These are phyloP conservation scores for Geodia barretti DNA, from an alignment of 37 sponge, comb jelly and placozoan species.

Conservation along the genomic window DNA sequence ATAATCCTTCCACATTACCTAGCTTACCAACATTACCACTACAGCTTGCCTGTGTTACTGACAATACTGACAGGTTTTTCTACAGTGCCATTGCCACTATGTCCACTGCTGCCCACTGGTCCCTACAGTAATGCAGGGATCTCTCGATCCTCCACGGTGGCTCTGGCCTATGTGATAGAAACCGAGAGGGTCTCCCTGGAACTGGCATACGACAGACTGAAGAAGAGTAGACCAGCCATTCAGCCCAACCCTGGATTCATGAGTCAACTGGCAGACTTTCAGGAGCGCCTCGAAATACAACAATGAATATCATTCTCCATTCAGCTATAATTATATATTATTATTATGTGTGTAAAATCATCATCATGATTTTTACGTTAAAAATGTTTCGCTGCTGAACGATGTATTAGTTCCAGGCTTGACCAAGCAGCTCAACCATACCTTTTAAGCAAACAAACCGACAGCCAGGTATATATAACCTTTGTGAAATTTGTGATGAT, in stretches of 20 bases:
- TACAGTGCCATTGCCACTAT: too few relatives aligned
- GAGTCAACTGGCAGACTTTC: conserved; percentile 46
- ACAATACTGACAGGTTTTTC: neutral
- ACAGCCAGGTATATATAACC: too few relatives aligned
- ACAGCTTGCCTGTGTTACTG: neutral
- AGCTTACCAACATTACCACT: neutral
- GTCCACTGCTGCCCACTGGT: neutral
- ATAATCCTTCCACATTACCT: neutral
- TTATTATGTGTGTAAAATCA: too few relatives aligned
- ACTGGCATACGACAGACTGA: conserved; percentile 31
- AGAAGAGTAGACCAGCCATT: conserved; percentile 59
- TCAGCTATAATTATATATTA: too few relatives aligned
- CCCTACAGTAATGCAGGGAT: conserved; percentile 68
- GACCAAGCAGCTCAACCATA: too few relatives aligned
- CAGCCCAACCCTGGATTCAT: conserved; percentile 68
- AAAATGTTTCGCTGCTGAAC: too few relatives aligned
- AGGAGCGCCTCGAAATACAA: too few relatives aligned
- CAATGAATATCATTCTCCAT: too few relatives aligned
- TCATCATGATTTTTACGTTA: too few relatives aligned
- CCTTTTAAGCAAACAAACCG: too few relatives aligned
- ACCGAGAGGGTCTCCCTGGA: conserved; percentile 37
- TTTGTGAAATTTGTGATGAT: too few relatives aligned
- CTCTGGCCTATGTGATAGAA: conserved; percentile 62
- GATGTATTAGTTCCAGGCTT: too few relatives aligned
- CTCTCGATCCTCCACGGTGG: conserved; percentile 70